These are phyloP conservation scores for Melinaea marsaeus DNA, from an alignment of 2,888 invertebrate species.

Conservation along the genomic window DNA sequence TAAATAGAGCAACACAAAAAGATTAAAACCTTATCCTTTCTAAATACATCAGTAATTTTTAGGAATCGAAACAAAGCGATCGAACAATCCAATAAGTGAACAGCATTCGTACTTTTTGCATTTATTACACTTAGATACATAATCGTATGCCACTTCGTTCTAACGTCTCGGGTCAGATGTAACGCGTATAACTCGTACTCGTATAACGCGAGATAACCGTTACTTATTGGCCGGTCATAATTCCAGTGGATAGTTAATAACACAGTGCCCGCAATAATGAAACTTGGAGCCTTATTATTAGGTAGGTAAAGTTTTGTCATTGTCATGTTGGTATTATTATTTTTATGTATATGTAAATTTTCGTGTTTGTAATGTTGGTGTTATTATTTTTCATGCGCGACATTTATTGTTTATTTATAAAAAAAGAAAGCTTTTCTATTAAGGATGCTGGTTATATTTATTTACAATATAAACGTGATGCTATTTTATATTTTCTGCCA, in stretches of 20 bases:
- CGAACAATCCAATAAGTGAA: constrained; percentile 38
- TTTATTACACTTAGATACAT: constrained; percentile 48
- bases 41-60: constrained; percentile 51
- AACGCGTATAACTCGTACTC: constrained; percentile 11
- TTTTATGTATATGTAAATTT: no score
- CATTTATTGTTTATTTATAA: no score
- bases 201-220: constrained; percentile 6
- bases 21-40: constrained; percentile 33
- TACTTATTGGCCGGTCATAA: constrained; percentile 9
- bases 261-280: constrained; percentile 24
- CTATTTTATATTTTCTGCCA: no score
- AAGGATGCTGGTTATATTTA: no score
- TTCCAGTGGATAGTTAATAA: constrained; percentile 14
- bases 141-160: constrained; percentile 57
- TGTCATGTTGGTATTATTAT: not conserved
- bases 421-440: no score
- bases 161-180: constrained; percentile 40
- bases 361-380: no score
- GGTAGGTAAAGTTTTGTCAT: constrained; percentile 31
- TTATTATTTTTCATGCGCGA: no score
- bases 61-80: constrained; percentile 44
- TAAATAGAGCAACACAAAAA: constrained; percentile 25
- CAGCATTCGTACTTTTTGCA: constrained; percentile 48
- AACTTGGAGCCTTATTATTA: constrained; percentile 24
- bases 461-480: no score